Percentiles rank a stretch among this genome's conserved stretches.
phyloP scores from a whole-genome alignment of 2,888 invertebrate genomes.

The Lamproptera curius region DNA sequence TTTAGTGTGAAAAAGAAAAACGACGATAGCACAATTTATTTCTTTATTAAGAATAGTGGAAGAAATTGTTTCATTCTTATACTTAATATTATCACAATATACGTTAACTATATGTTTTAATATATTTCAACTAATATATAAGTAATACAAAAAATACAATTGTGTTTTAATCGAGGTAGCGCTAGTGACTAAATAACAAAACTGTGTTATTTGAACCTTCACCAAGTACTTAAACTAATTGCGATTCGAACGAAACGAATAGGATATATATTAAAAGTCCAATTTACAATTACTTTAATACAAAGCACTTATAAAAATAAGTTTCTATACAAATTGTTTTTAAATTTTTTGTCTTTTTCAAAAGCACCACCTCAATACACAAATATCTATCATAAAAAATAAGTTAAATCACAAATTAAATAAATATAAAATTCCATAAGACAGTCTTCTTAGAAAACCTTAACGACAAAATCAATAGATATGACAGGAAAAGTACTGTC shows the following conservation, averaged over 20 bases:
- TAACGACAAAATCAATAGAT: neutral
- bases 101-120: conserved; percentile 2
- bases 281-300: no score
- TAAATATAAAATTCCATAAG: conserved; percentile 8
- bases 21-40: no score
- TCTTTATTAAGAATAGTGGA: no score
- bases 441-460: conserved; percentile 14
- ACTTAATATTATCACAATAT: conserved; percentile 18
- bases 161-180: conserved; percentile 49
- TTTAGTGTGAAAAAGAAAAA: no score
- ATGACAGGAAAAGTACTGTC: neutral
- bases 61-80: conserved; percentile 8
- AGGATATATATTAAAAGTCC: no score
- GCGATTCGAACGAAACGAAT: no score
- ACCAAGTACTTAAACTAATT: conserved; percentile 4
- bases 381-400: conserved; percentile 24
- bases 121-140: neutral
- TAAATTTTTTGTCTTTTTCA: conserved; percentile 29
- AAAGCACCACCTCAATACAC: conserved; percentile 66
- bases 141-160: neutral
- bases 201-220: neutral
- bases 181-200: conserved; percentile 43
- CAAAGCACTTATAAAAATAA: no score
- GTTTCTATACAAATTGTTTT: neutral
- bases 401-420: conserved; percentile 20